These are phyloP conservation scores for Marmota flaviventris DNA, from an alignment of 2,113 vertebrate species.

Conservation along the genomic window DNA sequence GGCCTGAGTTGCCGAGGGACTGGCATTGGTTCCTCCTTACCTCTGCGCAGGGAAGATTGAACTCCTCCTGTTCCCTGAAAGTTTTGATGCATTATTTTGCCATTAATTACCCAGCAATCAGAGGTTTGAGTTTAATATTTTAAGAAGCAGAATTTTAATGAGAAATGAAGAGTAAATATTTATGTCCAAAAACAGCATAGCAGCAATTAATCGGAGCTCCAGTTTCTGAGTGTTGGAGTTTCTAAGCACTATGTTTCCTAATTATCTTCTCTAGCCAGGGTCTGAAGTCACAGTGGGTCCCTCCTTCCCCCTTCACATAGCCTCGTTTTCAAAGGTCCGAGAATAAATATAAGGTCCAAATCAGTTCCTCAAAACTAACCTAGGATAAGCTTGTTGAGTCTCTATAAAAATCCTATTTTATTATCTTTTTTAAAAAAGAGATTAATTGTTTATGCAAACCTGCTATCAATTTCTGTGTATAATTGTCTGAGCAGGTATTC, in stretches of 20 bases:
- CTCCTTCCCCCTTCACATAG: not conserved
- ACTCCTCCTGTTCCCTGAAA: conserved; percentile 30
- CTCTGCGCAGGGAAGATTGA: not conserved
- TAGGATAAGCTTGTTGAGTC: not conserved
- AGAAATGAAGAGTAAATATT: conserved; percentile 80
- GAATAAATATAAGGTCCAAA: conserved; percentile 48
- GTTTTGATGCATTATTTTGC: conserved; percentile 52
- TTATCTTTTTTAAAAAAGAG: conserved; percentile 4
- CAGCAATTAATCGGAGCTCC: conserved; percentile 55
- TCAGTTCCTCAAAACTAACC: not conserved
- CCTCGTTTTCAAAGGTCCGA: conserved; percentile 31
- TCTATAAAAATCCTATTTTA: conserved; percentile 18
- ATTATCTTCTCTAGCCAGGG: not conserved
- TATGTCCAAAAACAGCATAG: conserved; percentile 64
- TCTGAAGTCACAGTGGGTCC: not conserved
- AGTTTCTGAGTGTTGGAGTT: not conserved
- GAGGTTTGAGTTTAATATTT: conserved; percentile 69
- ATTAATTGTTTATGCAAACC: conserved; percentile 65
- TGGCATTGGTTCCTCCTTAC: not conserved
- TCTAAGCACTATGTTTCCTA: not conserved
- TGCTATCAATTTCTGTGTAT: conserved; percentile 79
- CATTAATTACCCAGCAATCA: conserved; percentile 77
- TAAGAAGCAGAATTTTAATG: conserved; percentile 78
- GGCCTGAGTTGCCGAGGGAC: not conserved
- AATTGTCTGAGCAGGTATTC: conserved; percentile 84